Evolutionary conservation across 2,797 vertebrate species (phyloP).

Genomic region (Ctenosaura bakeri): DNA sequence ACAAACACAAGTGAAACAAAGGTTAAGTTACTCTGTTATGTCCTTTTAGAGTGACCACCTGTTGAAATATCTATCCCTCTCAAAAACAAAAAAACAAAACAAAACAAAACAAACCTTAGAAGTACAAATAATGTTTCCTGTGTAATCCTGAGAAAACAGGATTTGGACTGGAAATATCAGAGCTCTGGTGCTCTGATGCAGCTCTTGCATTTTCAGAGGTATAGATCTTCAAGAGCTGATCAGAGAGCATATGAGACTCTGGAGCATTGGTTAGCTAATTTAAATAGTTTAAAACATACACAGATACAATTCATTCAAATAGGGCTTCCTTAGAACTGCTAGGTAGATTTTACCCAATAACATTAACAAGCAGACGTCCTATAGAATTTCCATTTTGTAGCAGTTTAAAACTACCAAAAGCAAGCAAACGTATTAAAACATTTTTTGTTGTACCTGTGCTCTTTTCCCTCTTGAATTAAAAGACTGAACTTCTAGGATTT

Average conservation of each 20-base stretch:
- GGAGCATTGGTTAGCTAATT: not conserved
- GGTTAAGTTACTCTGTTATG: not conserved
- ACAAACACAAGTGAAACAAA: not conserved
- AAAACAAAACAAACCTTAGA: not conserved
- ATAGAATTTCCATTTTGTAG: constrained; percentile 14
- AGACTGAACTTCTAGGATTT: constrained; percentile 8
- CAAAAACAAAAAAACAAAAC: not conserved
- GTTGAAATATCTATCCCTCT: not conserved
- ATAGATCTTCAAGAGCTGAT: not conserved
- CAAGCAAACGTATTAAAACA: not conserved
- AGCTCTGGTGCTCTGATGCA: not conserved
- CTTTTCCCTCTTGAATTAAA: not conserved
- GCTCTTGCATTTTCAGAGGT: not conserved
- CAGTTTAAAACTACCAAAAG: constrained; percentile 29
- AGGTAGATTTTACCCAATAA: not conserved
- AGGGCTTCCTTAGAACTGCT: not conserved
- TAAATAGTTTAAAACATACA: not conserved
- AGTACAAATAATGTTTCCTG: not conserved
- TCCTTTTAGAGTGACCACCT: not conserved
- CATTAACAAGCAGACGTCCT: constrained; percentile 1
- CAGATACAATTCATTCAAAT: not conserved
- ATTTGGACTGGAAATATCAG: not conserved
- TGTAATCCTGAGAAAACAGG: not conserved
- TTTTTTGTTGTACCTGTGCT: not conserved
- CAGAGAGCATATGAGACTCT: not conserved